phyloP scores from a whole-genome alignment of 2,888 invertebrate species.

The Strigamia crassipes region DNA sequence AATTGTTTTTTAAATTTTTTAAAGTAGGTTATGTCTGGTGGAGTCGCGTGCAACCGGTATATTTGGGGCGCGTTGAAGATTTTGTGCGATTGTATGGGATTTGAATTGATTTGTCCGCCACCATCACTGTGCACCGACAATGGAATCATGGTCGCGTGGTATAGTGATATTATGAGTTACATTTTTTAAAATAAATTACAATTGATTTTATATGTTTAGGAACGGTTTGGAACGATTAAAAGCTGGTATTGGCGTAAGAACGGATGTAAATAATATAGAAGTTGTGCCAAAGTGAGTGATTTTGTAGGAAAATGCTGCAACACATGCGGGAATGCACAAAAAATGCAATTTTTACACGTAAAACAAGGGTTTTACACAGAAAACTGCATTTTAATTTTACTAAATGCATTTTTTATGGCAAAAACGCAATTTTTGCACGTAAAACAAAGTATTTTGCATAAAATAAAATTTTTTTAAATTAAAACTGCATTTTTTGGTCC shows the following conservation, averaged over 20 bases:
- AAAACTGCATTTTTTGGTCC: too few species aligned
- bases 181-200: neutral
- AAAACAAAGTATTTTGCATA: too few species aligned
- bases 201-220: conserved; percentile 59
- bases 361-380: too few species aligned
- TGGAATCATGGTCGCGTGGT: conserved; percentile 97
- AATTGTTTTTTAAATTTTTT: neutral
- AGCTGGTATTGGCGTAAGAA: conserved; percentile 55
- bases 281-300: neutral
- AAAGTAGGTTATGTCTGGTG: conserved; percentile 89
- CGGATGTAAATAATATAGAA: neutral
- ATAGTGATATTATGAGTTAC: too few species aligned
- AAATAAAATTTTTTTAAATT: neutral
- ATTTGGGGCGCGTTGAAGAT: conserved; percentile 72
- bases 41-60: conserved; percentile 91
- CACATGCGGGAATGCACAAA: too few species aligned
- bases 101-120: conserved; percentile 73
- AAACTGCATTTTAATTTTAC: too few species aligned
- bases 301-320: neutral
- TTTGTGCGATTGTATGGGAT: conserved; percentile 68
- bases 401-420: too few species aligned
- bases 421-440: too few species aligned
- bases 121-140: conserved; percentile 92
- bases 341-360: neutral
- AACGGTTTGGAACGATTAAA: conserved; percentile 84